Evolutionary conservation across 2,113 vertebrate species (phyloP).

Genomic region (Leptobrachium leishanense): DNA sequence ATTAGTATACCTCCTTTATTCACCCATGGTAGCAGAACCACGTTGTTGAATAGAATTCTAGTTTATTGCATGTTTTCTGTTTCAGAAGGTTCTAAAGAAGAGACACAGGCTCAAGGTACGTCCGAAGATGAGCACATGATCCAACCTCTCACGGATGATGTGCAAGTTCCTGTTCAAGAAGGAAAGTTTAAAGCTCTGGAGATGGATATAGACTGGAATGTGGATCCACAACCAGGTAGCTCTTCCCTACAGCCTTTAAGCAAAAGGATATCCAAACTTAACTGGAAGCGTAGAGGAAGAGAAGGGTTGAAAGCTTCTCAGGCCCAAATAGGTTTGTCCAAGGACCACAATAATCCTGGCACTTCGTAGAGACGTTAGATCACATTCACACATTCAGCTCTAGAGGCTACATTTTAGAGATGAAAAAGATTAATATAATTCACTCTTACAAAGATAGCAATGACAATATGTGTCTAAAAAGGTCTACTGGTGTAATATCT

Average conservation of each 20-base stretch:
- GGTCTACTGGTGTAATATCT: too few species aligned
- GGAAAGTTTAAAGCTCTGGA: conserved; percentile 39
- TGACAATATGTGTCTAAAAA: too few species aligned
- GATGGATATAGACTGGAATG: conserved; percentile 42
- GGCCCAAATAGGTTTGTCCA: not conserved
- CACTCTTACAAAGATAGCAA: not conserved
- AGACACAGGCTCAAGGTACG: not conserved
- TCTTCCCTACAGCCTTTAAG: conserved; percentile 26
- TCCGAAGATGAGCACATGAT: not conserved
- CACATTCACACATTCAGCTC: not conserved
- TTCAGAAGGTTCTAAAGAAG: conserved; percentile 4
- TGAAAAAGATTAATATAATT: not conserved
- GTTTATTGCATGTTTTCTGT: not conserved
- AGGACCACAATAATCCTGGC: not conserved
- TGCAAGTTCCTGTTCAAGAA: not conserved
- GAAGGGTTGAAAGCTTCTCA: conserved; percentile 10
- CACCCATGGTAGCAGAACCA: too few species aligned
- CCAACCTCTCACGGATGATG: not conserved
- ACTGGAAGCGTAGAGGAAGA: conserved; percentile 32
- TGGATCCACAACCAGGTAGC: conserved; percentile 46
- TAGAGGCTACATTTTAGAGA: not conserved
- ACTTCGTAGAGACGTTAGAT: not conserved
- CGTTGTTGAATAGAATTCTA: not conserved
- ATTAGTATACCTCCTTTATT: too few species aligned
- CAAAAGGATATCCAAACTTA: conserved; percentile 12